Conservation (phyloP, 2,797 vertebrate species). For the Nannoperca obscura region DNA sequence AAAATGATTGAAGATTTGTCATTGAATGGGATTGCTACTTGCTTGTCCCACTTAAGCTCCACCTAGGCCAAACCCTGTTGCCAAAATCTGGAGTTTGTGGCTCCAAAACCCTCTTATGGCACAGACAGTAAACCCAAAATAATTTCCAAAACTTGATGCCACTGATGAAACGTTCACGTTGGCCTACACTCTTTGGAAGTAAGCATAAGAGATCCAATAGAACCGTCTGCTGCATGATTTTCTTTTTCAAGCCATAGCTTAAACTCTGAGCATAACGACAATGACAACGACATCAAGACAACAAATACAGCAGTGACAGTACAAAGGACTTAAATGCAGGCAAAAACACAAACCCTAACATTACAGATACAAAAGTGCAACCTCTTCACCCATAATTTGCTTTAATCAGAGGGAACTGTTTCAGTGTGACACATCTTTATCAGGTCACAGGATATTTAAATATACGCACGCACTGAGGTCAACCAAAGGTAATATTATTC, state of each 20-base stretch:
- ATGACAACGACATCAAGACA: too few relatives aligned
- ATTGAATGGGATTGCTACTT: background rate
- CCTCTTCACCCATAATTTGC: background rate
- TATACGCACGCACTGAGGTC: conserved; percentile 47
- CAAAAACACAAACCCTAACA: background rate
- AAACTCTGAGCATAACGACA: background rate
- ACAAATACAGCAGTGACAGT: background rate
- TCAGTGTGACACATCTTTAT: conserved; percentile 19
- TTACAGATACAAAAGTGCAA: background rate
- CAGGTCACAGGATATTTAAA: conserved; percentile 54
- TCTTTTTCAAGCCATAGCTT: background rate
- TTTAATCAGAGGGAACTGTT: conserved; percentile 31
- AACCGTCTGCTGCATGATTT: background rate
- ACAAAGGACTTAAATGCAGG: background rate
- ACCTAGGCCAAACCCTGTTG: background rate
- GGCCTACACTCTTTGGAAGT: background rate
- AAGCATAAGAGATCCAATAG: background rate
- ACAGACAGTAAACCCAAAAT: background rate
- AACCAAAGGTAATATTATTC: conserved; percentile 63
- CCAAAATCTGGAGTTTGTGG: background rate
- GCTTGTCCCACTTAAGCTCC: background rate
- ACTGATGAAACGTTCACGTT: background rate
- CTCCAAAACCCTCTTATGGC: background rate
- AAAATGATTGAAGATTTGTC: background rate
- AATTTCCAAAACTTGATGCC: background rate